Percentiles rank a stretch among this genome's conserved stretches.
phyloP scores from a whole-genome alignment of 2,113 vertebrate species.

The Varanus komodoensis region DNA sequence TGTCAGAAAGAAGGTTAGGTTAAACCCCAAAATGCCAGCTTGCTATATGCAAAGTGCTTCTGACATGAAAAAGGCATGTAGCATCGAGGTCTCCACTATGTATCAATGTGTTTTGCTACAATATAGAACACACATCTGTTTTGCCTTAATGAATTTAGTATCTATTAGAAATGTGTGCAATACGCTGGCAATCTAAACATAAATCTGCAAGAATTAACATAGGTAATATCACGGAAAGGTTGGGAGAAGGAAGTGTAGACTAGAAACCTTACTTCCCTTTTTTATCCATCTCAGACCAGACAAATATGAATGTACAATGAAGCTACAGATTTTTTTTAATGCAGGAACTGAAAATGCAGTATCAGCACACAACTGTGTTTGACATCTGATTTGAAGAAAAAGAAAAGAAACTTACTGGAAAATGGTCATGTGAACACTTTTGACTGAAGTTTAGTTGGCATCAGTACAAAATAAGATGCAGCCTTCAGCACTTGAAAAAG shows the following conservation, averaged over 20 bases:
- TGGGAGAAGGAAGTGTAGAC: slow-evolving; percentile 3
- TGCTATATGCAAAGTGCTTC: neutral
- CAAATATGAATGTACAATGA: slow-evolving; percentile 37
- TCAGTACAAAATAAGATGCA: neutral
- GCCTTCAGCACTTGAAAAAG: slow-evolving; percentile 21
- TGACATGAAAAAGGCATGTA: neutral
- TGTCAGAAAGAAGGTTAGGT: neutral
- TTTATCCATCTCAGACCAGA: slow-evolving; percentile 12
- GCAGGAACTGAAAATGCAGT: slow-evolving; percentile 71
- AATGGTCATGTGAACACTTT: slow-evolving; percentile 34
- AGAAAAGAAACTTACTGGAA: slow-evolving; percentile 35
- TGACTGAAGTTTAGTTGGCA: slow-evolving; percentile 25
- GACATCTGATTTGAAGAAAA: slow-evolving; percentile 54
- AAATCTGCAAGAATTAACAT: rapidly evolving
- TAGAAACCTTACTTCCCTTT: neutral
- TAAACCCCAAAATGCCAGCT: neutral
- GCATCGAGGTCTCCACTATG: neutral
- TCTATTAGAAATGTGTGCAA: neutral
- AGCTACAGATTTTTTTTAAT: slow-evolving; percentile 14
- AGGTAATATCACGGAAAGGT: slow-evolving; percentile 4
- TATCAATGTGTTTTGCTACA: neutral
- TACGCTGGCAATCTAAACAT: neutral
- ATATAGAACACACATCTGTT: neutral
- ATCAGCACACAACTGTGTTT: slow-evolving; percentile 63
- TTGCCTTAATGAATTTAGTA: neutral